phyloP scores from a whole-genome alignment of 1,140 invertebrate genomes.

The Euwallacea similis region DNA sequence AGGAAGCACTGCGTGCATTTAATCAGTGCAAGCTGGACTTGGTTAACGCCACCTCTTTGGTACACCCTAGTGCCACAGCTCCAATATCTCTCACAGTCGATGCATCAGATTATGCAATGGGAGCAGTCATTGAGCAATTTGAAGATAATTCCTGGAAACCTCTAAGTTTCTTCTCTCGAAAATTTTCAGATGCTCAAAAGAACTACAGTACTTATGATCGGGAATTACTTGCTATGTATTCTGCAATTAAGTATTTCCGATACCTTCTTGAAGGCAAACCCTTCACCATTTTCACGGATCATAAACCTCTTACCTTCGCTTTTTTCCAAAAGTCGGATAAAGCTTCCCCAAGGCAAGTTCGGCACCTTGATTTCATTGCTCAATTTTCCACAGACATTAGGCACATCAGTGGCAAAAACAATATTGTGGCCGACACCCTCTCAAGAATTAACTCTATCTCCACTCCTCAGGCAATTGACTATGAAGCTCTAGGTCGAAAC shows the following conservation, averaged over 20 bases:
- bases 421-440: neutral
- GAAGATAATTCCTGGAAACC: neutral
- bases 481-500: neutral
- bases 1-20: neutral
- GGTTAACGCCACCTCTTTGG: neutral
- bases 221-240: slow-evolving; percentile 17
- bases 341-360: too few species aligned
- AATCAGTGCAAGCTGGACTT: neutral
- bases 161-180: neutral
- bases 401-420: neutral
- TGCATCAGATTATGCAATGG: slow-evolving; percentile 1
- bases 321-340: neutral
- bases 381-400: neutral
- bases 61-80: neutral
- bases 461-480: neutral
- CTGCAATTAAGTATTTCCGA: neutral
- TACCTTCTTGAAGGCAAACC: neutral
- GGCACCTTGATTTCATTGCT: neutral
- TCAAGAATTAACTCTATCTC: neutral
- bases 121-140: neutral
- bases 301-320: neutral
- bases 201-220: neutral
- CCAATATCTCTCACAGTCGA: neutral
- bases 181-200: neutral
- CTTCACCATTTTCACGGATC: neutral